Evolutionary conservation across 2,113 vertebrate genomes (phyloP).

Genomic region (Garra rufa): DNA sequence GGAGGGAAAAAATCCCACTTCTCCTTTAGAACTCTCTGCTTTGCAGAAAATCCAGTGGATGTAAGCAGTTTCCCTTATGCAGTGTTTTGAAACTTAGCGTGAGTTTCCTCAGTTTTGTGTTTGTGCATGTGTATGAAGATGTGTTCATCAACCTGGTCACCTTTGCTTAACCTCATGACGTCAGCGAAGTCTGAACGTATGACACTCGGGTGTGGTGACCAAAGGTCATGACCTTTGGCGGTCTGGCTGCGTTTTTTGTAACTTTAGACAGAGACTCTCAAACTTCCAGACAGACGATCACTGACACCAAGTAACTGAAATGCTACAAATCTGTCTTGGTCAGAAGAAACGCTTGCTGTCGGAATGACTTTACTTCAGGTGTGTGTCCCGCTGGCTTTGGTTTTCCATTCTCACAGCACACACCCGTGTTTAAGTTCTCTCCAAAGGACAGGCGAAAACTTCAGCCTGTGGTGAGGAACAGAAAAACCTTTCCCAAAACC

Average conservation of each 20-base stretch:
- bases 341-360: neutral
- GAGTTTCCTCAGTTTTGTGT: neutral
- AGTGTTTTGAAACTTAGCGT: constrained; percentile 15
- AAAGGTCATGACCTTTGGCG: constrained; percentile 41
- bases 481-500: constrained; percentile 57
- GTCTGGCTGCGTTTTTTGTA: constrained; percentile 20
- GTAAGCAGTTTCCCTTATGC: neutral
- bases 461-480: constrained; percentile 54
- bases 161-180: constrained; percentile 32
- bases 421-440: constrained; percentile 44
- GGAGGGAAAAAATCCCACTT: neutral
- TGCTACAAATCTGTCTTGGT: constrained; percentile 16
- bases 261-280: constrained; percentile 46
- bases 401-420: constrained; percentile 46
- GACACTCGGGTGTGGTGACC: constrained; percentile 21
- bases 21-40: neutral
- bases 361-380: constrained; percentile 24
- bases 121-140: neutral
- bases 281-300: constrained; percentile 38
- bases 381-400: constrained; percentile 30
- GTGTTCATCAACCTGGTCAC: constrained; percentile 20
- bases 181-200: constrained; percentile 13
- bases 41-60: constrained; percentile 13
- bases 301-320: constrained; percentile 36
- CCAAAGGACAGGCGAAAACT: constrained; percentile 37